phyloP scores from a whole-genome alignment of 2,113 vertebrate genomes.

The Cyanoramphus novaezelandiae region DNA sequence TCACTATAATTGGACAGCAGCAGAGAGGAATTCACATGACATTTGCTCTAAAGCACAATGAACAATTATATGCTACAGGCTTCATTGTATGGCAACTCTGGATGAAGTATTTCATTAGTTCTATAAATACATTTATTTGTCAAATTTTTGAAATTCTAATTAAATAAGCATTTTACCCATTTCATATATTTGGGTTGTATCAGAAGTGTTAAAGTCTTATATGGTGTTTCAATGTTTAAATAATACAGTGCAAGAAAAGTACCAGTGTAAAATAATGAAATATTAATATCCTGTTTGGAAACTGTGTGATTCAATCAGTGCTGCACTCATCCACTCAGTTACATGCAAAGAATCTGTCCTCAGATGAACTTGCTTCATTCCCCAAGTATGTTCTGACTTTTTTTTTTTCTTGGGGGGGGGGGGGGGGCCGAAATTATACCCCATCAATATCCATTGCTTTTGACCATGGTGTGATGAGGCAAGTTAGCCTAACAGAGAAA shows the following conservation, averaged over 20 bases:
- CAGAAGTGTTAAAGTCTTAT: background rate
- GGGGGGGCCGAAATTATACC: background rate
- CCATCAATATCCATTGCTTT: background rate
- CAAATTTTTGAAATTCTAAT: background rate
- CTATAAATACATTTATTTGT: background rate
- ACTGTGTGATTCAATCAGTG: background rate
- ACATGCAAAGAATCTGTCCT: background rate
- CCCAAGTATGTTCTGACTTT: background rate
- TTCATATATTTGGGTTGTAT: background rate
- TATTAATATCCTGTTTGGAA: constrained; percentile 20
- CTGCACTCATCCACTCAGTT: background rate
- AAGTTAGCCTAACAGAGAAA: background rate
- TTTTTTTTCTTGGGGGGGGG: too few relatives aligned
- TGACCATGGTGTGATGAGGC: background rate
- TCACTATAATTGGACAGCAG: background rate
- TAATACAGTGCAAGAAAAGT: background rate
- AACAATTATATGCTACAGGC: background rate
- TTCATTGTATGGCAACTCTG: background rate
- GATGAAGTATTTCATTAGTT: background rate
- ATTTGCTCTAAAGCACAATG: background rate
- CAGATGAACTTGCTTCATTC: background rate
- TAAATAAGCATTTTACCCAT: background rate
- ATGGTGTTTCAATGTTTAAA: background rate
- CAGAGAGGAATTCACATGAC: background rate
- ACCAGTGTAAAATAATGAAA: constrained; percentile 39